phyloP scores from a whole-genome alignment of 64 coral and sea anemone species.

The Actinia equina region DNA sequence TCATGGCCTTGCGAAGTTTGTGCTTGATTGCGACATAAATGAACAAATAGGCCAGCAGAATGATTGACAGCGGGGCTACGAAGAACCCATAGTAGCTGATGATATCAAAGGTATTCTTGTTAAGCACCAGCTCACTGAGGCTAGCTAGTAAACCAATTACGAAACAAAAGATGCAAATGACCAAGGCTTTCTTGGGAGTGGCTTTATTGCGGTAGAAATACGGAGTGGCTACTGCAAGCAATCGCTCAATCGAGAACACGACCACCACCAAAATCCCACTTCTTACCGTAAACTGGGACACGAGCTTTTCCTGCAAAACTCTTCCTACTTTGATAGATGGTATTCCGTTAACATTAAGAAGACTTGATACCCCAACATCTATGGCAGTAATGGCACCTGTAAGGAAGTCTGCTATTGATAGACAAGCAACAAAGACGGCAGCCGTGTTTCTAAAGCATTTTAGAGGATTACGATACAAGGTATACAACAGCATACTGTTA shows the following conservation, averaged over 20 bases:
- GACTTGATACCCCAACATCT: constrained; percentile 39
- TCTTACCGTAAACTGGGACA: constrained; percentile 49
- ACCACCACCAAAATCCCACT: constrained; percentile 31
- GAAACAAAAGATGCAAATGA: constrained; percentile 20
- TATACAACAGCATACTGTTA: constrained; percentile 32
- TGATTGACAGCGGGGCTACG: constrained; percentile 14
- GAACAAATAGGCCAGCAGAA: constrained; percentile 10
- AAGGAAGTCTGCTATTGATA: constrained; percentile 38
- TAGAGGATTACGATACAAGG: constrained; percentile 33
- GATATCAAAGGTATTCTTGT: constrained; percentile 14
- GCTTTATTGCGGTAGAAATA: constrained; percentile 33
- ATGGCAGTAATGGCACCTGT: constrained; percentile 39
- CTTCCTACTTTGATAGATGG: neutral
- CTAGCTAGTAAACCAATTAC: constrained; percentile 14
- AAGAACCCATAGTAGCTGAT: constrained; percentile 31
- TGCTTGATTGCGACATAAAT: constrained; percentile 1
- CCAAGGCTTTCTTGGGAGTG: constrained; percentile 16
- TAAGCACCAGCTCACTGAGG: constrained; percentile 25
- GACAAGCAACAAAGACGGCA: constrained; percentile 20
- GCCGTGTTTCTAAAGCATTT: constrained; percentile 40
- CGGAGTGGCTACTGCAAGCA: constrained; percentile 41
- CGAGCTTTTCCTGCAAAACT: constrained; percentile 31
- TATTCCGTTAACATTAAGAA: constrained; percentile 12
- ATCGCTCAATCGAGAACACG: constrained; percentile 42
- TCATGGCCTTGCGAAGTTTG: neutral